Conservation (phyloP, 2,113 vertebrate genomes). For the Phylloscopus trochiloides region DNA sequence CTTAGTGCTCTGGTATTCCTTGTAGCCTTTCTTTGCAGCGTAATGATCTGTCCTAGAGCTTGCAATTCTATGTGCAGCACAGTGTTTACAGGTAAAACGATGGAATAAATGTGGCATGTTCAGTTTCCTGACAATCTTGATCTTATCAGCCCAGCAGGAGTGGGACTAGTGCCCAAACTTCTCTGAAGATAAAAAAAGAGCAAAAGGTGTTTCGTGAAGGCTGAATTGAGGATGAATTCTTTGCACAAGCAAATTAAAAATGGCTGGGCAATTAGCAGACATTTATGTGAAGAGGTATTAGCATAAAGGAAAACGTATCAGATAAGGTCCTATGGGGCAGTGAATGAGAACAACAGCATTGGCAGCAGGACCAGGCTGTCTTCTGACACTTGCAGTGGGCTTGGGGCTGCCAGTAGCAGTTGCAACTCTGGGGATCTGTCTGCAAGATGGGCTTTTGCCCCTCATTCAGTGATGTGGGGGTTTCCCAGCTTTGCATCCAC, state of each 20-base stretch:
- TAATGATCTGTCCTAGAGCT: not conserved
- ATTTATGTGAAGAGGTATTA: not conserved
- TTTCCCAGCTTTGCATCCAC: not conserved
- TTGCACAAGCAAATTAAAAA: not conserved
- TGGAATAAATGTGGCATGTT: not conserved
- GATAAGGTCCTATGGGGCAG: not conserved
- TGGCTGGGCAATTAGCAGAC: not conserved
- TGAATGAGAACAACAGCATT: fast-evolving
- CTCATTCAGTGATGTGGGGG: fast-evolving
- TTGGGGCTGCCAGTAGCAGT: not conserved
- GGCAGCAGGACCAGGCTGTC: not conserved
- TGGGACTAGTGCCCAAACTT: not conserved
- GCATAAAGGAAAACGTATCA: not conserved
- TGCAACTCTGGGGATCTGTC: not conserved
- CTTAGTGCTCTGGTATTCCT: not conserved
- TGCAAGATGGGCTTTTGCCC: not conserved
- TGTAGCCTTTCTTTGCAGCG: not conserved
- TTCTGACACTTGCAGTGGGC: not conserved
- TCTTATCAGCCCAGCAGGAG: not conserved
- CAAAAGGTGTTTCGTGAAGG: not conserved
- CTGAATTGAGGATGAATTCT: not conserved
- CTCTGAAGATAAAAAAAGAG: not conserved
- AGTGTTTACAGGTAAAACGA: not conserved
- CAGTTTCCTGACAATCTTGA: not conserved
- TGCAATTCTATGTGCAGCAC: not conserved